A percentile compares a stretch with the other conserved stretches of the same genome.
Conservation (phyloP, 2,888 invertebrate genomes). For the Dicyrtomina minuta region DNA sequence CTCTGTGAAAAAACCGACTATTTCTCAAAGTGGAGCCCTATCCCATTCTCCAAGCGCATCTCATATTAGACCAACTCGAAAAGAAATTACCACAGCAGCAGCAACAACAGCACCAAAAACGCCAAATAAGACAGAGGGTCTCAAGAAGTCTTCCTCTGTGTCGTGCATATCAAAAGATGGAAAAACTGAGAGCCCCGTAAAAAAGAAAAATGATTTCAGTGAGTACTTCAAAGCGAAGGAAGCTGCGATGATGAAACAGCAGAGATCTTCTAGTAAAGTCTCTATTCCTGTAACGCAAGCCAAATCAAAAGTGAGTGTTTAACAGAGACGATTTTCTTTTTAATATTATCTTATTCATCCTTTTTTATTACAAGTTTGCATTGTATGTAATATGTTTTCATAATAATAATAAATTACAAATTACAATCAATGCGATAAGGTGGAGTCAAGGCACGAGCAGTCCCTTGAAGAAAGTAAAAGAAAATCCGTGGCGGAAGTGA, state of each 20-base stretch:
- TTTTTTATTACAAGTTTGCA: too few relatives aligned
- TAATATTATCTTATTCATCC: too few relatives aligned
- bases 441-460: too few relatives aligned
- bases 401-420: too few relatives aligned
- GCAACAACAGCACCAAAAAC: not conserved
- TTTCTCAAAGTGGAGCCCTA: not conserved
- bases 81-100: not conserved
- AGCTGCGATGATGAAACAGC: not conserved
- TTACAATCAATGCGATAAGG: too few relatives aligned
- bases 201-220: slow-evolving; percentile 31
- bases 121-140: not conserved
- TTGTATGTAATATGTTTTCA: too few relatives aligned
- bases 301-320: too few relatives aligned
- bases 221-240: slow-evolving; percentile 32
- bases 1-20: too few relatives aligned
- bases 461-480: too few relatives aligned
- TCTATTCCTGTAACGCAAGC: not conserved
- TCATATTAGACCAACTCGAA: too few relatives aligned
- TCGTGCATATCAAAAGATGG: not conserved
- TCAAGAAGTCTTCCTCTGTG: not conserved
- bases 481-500: too few relatives aligned
- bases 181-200: not conserved
- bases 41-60: not conserved
- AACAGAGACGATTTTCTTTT: too few relatives aligned
- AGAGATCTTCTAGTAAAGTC: slow-evolving; percentile 11